Evolutionary conservation across 2,888 invertebrate genomes (phyloP).

Genomic region (Perdita meconis): DNA sequence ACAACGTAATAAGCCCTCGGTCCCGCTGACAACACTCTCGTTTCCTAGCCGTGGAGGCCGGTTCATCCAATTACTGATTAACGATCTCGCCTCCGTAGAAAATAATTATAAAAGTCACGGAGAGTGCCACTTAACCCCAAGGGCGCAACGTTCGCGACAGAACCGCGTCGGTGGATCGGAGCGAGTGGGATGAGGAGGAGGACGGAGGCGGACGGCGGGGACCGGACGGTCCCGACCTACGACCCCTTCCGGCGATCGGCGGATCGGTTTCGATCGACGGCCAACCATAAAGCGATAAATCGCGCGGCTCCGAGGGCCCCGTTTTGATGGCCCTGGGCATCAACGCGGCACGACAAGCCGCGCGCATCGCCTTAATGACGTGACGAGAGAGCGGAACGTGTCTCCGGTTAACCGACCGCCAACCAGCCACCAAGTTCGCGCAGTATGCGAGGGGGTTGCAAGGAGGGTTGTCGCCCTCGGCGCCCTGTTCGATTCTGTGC

Average conservation of each 20-base stretch:
- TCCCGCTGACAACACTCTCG: slow-evolving; percentile 57
- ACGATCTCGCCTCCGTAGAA: slow-evolving; percentile 73
- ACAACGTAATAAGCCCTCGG: slow-evolving; percentile 62
- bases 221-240: slow-evolving; percentile 45
- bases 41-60: slow-evolving; percentile 61
- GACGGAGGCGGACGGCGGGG: neutral
- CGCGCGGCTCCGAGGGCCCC: slow-evolving; percentile 64
- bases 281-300: slow-evolving; percentile 81
- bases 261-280: slow-evolving; percentile 64
- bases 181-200: neutral
- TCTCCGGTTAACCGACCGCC: slow-evolving; percentile 68
- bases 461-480: neutral
- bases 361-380: slow-evolving; percentile 74
- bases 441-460: slow-evolving; percentile 20
- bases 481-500: slow-evolving; percentile 27
- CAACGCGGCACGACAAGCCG: slow-evolving; percentile 33
- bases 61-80: slow-evolving; percentile 76
- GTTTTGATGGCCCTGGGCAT: slow-evolving; percentile 36
- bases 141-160: slow-evolving; percentile 73
- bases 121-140: slow-evolving; percentile 82
- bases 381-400: slow-evolving; percentile 68
- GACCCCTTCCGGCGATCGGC: slow-evolving; percentile 47
- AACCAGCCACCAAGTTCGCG: slow-evolving; percentile 15
- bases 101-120: slow-evolving; percentile 77
- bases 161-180: neutral